Percentiles rank a stretch among this genome's conserved stretches.
Conservation (phyloP, 2,888 invertebrate species). For the Pharmacophagus antenor region DNA sequence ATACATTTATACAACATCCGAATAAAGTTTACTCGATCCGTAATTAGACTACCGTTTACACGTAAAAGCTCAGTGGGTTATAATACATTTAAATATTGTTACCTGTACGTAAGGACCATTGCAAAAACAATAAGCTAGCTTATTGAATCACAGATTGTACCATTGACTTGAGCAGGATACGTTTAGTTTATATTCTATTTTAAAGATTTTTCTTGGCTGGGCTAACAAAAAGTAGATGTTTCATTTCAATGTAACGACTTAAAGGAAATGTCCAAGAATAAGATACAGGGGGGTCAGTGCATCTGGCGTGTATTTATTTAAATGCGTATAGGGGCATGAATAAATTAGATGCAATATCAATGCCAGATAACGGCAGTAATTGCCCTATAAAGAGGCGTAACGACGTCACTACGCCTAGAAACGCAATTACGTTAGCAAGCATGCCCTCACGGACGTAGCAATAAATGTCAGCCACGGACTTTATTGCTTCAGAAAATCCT, state of each 20-base stretch:
- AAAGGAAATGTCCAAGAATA: conserved; percentile 46
- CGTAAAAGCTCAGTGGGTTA: not conserved
- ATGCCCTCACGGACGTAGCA: conserved; percentile 66
- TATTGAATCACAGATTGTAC: conserved; percentile 38
- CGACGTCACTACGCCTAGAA: conserved; percentile 73
- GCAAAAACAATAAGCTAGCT: conserved; percentile 41
- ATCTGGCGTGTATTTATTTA: conserved; percentile 64
- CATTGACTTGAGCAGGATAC: conserved; percentile 41
- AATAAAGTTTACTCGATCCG: conserved; percentile 44
- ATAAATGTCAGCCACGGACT: conserved; percentile 59
- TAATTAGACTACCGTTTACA: conserved; percentile 31
- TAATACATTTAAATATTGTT: not conserved
- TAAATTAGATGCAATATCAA: conserved; percentile 78
- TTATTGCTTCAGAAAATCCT: conserved; percentile 59
- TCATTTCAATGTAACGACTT: conserved; percentile 51
- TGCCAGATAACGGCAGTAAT: conserved; percentile 78
- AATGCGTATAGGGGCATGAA: conserved; percentile 61
- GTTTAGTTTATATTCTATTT: conserved; percentile 41
- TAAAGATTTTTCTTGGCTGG: conserved; percentile 37
- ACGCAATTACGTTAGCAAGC: conserved; percentile 69
- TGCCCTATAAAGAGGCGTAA: conserved; percentile 76
- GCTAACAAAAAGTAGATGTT: conserved; percentile 45
- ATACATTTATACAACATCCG: conserved; percentile 55
- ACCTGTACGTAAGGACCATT: not conserved
- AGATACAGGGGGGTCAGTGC: conserved; percentile 53